Evolutionary conservation across 2,113 vertebrate species (phyloP), one percentile per base, ranked within the genome.

Genomic region (Melanostigma gelatinosum): DNA sequence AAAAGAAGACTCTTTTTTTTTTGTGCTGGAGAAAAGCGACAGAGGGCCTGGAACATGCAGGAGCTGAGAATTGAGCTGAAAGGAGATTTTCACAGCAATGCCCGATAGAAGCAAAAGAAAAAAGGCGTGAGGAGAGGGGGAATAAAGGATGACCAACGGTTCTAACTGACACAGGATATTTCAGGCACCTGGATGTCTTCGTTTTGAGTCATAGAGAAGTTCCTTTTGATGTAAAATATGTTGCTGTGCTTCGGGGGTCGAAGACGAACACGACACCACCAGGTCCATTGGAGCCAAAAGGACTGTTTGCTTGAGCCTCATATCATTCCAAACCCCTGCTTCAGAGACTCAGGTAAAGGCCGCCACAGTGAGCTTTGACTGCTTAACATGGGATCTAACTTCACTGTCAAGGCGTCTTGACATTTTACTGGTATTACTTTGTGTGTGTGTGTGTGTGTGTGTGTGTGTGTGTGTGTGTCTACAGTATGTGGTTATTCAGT

Each of bases 201-300:
- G 4, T 8, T 57, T 70, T 65, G 27, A 77, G 50, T 61, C 40
- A 52, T 22, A 42, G 44, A 40, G 24, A 79, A 42, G 12, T n/a
- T 57, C 29, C 32, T 18, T 22, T 67, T n/a, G 67, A 76, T 63
- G 34, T 38, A 7, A 44, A 86, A 38, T 69, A 94, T 87, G 82
- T 90, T 93, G 91, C 73, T 80, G 75, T 95, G 94, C 86, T 95
- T 95, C 3, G 93, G 94, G 46, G 65, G 79, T 64, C 85, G 83
- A 1, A 91, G 92, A 38, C 76, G 75, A 76, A 81, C 72, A 52
- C 89, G 52, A 85, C 72, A 87, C 58, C 57, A 58, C 2, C 81
- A 54, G 8, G 61, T 67, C 20, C 89, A 82, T 0, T 93, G 85
- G 87, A 78, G 69, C 0, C 91, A 94, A 42, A 74, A 86, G 50